A percentile compares a stretch with the other conserved stretches of the same genome.
Conservation (phyloP, 1,140 invertebrate genomes). For the Amphibalanus amphitrite region DNA sequence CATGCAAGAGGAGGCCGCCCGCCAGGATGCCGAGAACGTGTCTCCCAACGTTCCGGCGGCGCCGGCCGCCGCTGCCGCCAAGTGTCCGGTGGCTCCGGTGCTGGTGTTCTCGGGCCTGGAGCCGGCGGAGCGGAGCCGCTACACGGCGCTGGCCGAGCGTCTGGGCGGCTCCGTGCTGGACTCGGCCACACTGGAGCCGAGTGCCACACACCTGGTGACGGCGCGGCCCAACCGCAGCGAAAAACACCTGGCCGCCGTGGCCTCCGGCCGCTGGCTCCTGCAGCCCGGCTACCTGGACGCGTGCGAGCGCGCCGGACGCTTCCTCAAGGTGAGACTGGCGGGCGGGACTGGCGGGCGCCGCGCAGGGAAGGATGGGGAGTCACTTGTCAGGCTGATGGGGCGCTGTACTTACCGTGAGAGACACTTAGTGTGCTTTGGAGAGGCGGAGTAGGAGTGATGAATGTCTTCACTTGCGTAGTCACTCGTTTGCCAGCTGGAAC, state of each 20-base stretch:
- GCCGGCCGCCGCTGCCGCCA: background rate
- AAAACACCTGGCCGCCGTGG: constrained; percentile 63
- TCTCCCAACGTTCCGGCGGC: background rate
- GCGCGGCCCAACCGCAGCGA: constrained; percentile 55
- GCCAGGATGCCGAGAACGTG: background rate
- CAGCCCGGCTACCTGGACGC: constrained; percentile 54
- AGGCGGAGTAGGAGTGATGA: too few relatives aligned
- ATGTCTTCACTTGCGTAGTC: too few relatives aligned
- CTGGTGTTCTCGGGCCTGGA: background rate
- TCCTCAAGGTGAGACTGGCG: constrained; percentile 39
- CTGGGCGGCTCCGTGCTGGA: constrained; percentile 49
- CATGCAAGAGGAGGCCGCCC: background rate
- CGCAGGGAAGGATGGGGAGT: too few relatives aligned
- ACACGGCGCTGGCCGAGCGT: constrained; percentile 34
- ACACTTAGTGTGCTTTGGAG: too few relatives aligned
- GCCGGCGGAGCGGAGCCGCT: constrained; percentile 23
- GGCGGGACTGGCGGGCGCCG: too few relatives aligned
- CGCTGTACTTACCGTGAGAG: too few relatives aligned
- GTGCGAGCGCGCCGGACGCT: constrained; percentile 39
- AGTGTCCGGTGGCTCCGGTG: background rate
- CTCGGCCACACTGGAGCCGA: constrained; percentile 39
- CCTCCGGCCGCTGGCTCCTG: constrained; percentile 70
- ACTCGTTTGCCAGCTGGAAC: too few relatives aligned
- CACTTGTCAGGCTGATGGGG: too few relatives aligned
- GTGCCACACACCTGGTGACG: constrained; percentile 59